phyloP scores from a whole-genome alignment of 2,113 vertebrate species.

The Tupaia tana region DNA sequence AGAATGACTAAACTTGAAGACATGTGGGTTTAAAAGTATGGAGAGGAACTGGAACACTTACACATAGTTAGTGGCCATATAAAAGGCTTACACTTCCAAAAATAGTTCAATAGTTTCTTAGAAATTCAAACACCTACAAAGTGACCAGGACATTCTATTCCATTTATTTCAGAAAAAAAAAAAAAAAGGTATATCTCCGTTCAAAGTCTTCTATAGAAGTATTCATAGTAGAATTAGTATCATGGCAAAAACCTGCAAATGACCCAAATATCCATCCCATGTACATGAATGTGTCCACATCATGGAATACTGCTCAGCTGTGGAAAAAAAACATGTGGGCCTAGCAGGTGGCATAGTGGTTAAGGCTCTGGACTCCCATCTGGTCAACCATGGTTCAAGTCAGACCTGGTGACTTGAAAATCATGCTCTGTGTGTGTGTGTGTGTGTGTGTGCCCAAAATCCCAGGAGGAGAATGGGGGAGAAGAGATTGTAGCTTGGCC shows the following conservation, averaged over 20 bases:
- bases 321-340: background rate
- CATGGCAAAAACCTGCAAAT: background rate
- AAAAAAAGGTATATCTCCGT: background rate
- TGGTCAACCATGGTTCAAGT: no score
- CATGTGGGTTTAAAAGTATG: background rate
- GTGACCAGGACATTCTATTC: background rate
- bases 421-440: no score
- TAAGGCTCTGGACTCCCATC: no score
- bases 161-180: background rate
- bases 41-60: background rate
- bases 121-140: background rate
- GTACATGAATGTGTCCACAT: rapidly evolving
- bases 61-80: background rate
- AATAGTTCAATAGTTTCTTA: background rate
- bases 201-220: background rate
- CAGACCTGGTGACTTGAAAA: no score
- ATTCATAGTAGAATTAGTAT: background rate
- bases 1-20: background rate
- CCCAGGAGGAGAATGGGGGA: no score
- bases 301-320: no score
- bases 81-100: background rate
- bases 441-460: no score
- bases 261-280: background rate
- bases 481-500: no score
- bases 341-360: no score